Base-by-base conservation (phyloP, 2,797 vertebrate genomes). In the Sebastes steindachneri region DNA sequence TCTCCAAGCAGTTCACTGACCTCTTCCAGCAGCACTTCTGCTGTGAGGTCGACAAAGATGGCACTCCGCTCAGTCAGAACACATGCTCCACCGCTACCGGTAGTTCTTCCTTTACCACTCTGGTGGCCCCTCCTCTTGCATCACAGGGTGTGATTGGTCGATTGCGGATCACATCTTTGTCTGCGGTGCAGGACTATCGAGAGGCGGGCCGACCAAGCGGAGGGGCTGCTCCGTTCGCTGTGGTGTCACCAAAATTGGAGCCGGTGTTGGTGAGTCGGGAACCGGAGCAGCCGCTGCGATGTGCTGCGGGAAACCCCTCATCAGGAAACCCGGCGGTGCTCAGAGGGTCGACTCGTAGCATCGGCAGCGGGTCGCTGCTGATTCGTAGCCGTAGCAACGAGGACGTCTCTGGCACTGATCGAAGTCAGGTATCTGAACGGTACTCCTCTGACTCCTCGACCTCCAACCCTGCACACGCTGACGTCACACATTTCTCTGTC, bases 21-120 rank as follows among this genome's bases (percentile, higher is more conserved):
- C 95, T 98, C 82, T 99, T 99, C 93, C 97, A 99, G 95, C 97
- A 97, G 86, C 97, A 99, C 87, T 99, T 99, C 92, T 94, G 96
- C 93, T 95, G 94, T 0, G 98, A 99, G 96, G 96, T 99, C 88
- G 96, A 97, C 90, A 96, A 97, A 71, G 95, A 96, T 68, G 93
- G 94, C 83, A 35, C 60, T 2, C 86, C 82, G 0, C 74, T 93
- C 83, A 60, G 74, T 76, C 93, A 79, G 28, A 91, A 73, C 77
- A 68, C 73, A 7, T 83, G 84, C 79, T 82, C 88, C 21, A 35
- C 70, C 1, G 63, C 85, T 4, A 25, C 86, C 0, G 58, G 84
- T 25, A 90, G 64, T 10, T 57, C 83, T 33, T 37, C 76, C 69
- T 71, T 87, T 82, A 77, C 79, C 28, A 15, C 92, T 68, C 26